Evolutionary conservation across 2,797 vertebrate species (phyloP), one percentile per base, ranked within the genome.

Genomic region (Todus mexicanus): DNA sequence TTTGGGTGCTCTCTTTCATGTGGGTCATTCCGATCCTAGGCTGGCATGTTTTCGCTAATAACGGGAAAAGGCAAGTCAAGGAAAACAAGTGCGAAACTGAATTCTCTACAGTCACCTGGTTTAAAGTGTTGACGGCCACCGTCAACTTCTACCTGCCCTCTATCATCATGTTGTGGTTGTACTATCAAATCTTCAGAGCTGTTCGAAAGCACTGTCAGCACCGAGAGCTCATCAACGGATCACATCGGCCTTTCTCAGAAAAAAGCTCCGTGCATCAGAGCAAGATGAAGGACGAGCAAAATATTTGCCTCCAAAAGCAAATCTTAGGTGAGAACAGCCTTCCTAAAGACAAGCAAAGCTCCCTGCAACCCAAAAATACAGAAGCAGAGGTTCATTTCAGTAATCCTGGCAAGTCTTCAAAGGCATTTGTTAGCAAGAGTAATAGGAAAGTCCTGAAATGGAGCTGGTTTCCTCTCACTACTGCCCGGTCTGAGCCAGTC

Each of bases 131-230:
- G 66, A 98, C 99, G 0, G 98, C 98, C 10, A 97, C 99, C 57
- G 94, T 99, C 64, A 99, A 99, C 96, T 99, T 99, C 96, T 99
- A 99, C 33, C 95, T 99, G 14, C 99, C 99, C 15, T 99, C 99
- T 2, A 48, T 99, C 79, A 75, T 99, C 74, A 99, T 99, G 99
- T 47, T 99, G 27, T 98, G 98, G 98, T 99, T 99, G 97, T 99
- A 99, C 78, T 97, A 95, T 0, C 98, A 98, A 80, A 99, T 99
- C 96, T 99, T 99, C 96, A 97, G 97, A 40, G 97, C 98, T 3
- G 99, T 99, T 12, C 98, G 94, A 45, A 98, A 95, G 40, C 99
- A 99, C 90, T 98, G 98, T 76, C 97, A 98, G 84, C 98, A 99
- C 82, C 97, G 98, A 74, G 97, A 98, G 84, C 97, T 98, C 89